Evolutionary conservation across 2,797 vertebrate species (phyloP), one percentile per base, ranked within the genome.

Genomic region (Semaprochilodus insignis): DNA sequence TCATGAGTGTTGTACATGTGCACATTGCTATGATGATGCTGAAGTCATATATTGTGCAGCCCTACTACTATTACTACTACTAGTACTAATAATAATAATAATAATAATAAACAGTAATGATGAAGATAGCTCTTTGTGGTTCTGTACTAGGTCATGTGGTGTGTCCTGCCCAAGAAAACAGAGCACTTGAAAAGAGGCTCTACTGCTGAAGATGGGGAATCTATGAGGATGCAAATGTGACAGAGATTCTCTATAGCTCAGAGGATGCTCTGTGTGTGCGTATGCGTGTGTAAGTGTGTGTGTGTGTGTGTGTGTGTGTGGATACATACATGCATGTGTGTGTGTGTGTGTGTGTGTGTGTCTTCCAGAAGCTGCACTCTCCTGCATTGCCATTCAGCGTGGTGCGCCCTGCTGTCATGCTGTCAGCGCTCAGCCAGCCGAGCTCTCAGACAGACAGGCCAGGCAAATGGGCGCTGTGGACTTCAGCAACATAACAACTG

Each of bases 391-490:
- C 92, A 94, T 94, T 93, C 93, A 91, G 85, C 84, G 87, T 90
- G 87, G 90, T 89, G 87, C 89, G 70, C 88, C 87, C 88, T 91
- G 89, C 93, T 94, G 93, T 94, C 94, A 95, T 92, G 91, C 93
- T 95, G 93, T 95, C 93, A 94, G 92, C 93, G 88, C 89, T 91
- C 91, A 92, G 93, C 92, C 92, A 93, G 93, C 92, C 92, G 88
- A 91, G 89, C 90, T 92, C 88, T 91, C 91, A 91, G 92, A 94
- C 93, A 93, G 92, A 93, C 92, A 92, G 92, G 90, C 91, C 89
- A 89, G 93, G 92, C 92, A 92, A 94, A 94, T 90, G 92, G 91
- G 89, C 92, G 88, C 88, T 91, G 91, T 93, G 93, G 93, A 94
- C 93, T 93, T 92, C 88, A 90, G 90, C 91, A 92, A 91, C 91